phyloP scores from a whole-genome alignment of 2,797 vertebrate genomes.

The Benthosema pterotum region DNA sequence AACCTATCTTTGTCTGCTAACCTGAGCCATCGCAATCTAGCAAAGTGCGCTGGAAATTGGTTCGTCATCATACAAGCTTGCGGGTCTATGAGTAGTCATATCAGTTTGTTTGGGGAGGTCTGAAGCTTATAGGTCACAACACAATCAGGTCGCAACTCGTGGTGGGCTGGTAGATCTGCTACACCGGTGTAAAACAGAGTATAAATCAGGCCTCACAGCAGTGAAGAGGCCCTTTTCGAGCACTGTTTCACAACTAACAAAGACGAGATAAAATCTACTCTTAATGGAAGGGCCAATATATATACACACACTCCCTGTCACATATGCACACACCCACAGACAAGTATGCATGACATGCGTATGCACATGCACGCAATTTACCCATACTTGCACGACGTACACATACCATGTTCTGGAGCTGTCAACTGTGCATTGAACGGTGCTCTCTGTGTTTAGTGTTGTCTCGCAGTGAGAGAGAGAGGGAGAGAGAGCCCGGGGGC shows the following conservation, averaged over 20 bases:
- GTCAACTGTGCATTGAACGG: constrained; percentile 16
- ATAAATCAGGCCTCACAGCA: constrained; percentile 6
- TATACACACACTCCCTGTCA: not conserved
- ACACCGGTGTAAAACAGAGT: too few relatives aligned
- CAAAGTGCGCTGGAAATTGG: too few relatives aligned
- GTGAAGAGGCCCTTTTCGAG: constrained; percentile 6
- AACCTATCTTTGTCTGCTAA: too few relatives aligned
- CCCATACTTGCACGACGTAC: not conserved
- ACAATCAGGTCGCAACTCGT: too few relatives aligned
- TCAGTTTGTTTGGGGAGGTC: too few relatives aligned
- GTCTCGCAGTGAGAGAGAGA: constrained; percentile 20
- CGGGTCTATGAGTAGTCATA: too few relatives aligned
- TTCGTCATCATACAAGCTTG: too few relatives aligned
- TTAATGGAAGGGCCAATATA: constrained; percentile 7
- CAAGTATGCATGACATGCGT: not conserved
- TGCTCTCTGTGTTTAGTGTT: constrained; percentile 46
- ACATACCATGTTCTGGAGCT: constrained; percentile 21
- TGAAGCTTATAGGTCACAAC: too few relatives aligned
- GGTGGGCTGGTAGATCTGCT: too few relatives aligned
- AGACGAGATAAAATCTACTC: constrained; percentile 1
- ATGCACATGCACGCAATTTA: constrained; percentile 6
- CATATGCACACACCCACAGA: constrained; percentile 1
- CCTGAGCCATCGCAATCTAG: too few relatives aligned
- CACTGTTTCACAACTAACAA: not conserved
- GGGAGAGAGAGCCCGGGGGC: too few relatives aligned